Evolutionary conservation across 2,888 invertebrate species (phyloP).

Genomic region (Idaea dimidiata): DNA sequence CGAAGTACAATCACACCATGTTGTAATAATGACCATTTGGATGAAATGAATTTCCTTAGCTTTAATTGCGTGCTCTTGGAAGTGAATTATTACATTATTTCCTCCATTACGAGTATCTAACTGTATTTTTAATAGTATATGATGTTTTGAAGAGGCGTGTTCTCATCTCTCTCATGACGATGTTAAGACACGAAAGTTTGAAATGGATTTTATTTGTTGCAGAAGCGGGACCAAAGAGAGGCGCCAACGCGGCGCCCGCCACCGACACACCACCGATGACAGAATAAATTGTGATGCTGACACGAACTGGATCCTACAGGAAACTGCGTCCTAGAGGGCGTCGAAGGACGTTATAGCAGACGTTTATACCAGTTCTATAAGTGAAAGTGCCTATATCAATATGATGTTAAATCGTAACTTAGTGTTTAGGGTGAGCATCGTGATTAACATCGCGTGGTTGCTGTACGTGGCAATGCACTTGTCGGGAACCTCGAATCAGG

Average conservation of each 20-base stretch:
- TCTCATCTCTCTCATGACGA: neutral
- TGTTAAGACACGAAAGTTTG: neutral
- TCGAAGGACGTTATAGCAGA: constrained; percentile 71
- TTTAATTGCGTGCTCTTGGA: constrained; percentile 27
- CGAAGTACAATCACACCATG: constrained; percentile 17
- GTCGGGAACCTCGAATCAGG: constrained; percentile 51
- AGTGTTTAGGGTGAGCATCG: constrained; percentile 87
- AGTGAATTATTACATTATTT: constrained; percentile 25
- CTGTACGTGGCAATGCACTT: constrained; percentile 86
- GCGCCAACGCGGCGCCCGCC: constrained; percentile 52
- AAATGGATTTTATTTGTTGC: constrained; percentile 48
- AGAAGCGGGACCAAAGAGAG: constrained; percentile 51
- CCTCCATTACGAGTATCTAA: constrained; percentile 14
- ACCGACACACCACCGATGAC: constrained; percentile 65
- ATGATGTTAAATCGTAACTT: constrained; percentile 83
- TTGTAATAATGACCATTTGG: constrained; percentile 22
- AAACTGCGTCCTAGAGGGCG: constrained; percentile 80
- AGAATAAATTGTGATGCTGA: constrained; percentile 79
- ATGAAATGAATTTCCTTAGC: constrained; percentile 26
- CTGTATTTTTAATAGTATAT: constrained; percentile 9
- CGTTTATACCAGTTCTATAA: constrained; percentile 51
- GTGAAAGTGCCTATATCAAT: constrained; percentile 68
- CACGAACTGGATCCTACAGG: constrained; percentile 72
- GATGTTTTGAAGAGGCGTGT: neutral
- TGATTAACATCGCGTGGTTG: constrained; percentile 86